phyloP scores from a whole-genome alignment of 2,888 invertebrate genomes.

The Rhingia campestris region DNA sequence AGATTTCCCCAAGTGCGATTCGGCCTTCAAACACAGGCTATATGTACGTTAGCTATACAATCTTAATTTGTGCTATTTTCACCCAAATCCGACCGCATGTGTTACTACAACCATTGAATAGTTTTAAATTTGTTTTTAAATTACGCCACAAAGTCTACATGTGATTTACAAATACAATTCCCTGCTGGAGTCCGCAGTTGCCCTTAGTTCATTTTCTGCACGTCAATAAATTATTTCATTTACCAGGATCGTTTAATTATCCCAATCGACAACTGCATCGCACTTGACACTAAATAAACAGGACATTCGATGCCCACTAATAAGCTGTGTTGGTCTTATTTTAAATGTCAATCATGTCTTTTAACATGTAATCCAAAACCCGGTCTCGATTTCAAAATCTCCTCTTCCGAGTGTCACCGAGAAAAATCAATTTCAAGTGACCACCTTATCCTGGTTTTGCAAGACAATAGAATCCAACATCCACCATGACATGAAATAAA shows the following conservation, averaged over 20 bases:
- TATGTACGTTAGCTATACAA: no score
- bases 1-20: no score
- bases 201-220: no score
- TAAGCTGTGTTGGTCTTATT: conserved; percentile 34
- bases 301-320: conserved; percentile 27
- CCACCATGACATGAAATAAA: conserved; percentile 43
- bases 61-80: no score
- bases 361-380: conserved; percentile 29
- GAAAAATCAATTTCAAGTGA: conserved; percentile 51
- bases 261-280: background rate
- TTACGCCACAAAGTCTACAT: no score
- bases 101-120: no score
- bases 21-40: no score
- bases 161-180: no score
- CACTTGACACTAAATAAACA: conserved; percentile 55
- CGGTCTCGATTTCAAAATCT: conserved; percentile 45
- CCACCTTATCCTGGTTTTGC: conserved; percentile 35
- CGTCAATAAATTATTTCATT: background rate
- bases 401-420: background rate
- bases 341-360: conserved; percentile 43
- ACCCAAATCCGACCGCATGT: no score
- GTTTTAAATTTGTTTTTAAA: no score
- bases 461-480: conserved; percentile 17
- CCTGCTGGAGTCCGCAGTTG: no score
- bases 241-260: background rate